Evolutionary conservation across 1,140 invertebrate species (phyloP).

Genomic region (Whitmania pigra): DNA sequence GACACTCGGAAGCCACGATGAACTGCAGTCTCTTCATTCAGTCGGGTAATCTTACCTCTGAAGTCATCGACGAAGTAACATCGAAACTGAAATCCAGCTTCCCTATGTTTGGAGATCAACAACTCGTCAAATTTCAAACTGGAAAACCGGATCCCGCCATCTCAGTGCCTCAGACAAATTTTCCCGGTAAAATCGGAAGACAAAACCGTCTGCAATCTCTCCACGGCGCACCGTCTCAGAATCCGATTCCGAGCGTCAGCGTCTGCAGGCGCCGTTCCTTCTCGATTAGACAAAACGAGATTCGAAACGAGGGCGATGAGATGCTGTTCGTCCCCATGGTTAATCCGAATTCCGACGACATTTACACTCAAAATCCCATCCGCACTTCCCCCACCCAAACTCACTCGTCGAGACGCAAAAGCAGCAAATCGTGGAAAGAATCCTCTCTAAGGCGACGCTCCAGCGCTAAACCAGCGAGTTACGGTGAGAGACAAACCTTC

Average conservation of each 20-base stretch:
- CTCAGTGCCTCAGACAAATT: background rate
- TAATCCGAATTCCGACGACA: too few species aligned
- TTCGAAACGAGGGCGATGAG: slow-evolving; percentile 23
- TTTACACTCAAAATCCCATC: background rate
- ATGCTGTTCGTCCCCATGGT: background rate
- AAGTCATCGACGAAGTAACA: background rate
- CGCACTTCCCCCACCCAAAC: background rate
- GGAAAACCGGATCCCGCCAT: too few species aligned
- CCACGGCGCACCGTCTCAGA: background rate
- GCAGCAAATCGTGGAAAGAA: background rate
- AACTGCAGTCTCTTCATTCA: background rate
- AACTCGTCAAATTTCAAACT: too few species aligned
- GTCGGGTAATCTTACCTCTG: background rate
- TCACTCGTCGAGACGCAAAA: background rate
- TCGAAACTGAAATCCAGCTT: background rate
- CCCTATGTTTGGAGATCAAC: background rate
- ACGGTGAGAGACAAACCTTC: background rate
- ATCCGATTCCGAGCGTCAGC: background rate
- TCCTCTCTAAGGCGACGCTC: background rate
- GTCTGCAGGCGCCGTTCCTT: slow-evolving; percentile 22
- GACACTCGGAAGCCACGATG: slow-evolving; percentile 13
- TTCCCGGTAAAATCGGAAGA: too few species aligned
- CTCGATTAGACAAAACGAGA: slow-evolving; percentile 13
- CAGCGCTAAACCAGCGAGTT: background rate
- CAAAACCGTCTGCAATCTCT: slow-evolving; percentile 1